phyloP scores from a whole-genome alignment of 2,888 invertebrate species.

The Octodonta nipae region DNA sequence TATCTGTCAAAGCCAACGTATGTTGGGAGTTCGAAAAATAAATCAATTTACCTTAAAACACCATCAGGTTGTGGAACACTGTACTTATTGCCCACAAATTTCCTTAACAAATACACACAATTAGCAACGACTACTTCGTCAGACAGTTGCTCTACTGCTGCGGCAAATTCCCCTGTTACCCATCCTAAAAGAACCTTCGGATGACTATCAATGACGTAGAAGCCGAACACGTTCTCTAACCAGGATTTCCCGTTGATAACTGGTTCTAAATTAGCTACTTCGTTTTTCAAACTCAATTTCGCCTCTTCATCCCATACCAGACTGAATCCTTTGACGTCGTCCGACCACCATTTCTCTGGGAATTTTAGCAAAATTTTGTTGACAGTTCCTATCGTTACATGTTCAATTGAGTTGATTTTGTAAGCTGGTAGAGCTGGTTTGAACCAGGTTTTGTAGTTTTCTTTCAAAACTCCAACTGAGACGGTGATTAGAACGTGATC shows the following conservation, averaged over 20 bases:
- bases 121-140: conserved; percentile 42
- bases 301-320: conserved; percentile 46
- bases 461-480: conserved; percentile 57
- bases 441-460: conserved; percentile 40
- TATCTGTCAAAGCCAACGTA: no score
- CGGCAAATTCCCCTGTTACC: conserved; percentile 51
- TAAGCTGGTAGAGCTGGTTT: conserved; percentile 40
- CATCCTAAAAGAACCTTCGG: conserved; percentile 53
- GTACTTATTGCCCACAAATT: conserved; percentile 40
- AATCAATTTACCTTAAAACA: conserved; percentile 23
- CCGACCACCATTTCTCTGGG: conserved; percentile 50
- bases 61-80: conserved; percentile 37
- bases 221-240: conserved; percentile 53
- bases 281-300: conserved; percentile 21
- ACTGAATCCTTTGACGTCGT: conserved; percentile 40
- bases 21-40: not conserved
- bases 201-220: conserved; percentile 51
- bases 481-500: conserved; percentile 55
- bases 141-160: conserved; percentile 45
- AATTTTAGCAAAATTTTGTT: conserved; percentile 56
- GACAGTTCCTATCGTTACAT: conserved; percentile 49
- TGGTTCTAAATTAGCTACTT: conserved; percentile 24
- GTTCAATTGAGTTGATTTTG: conserved; percentile 44
- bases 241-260: conserved; percentile 34
- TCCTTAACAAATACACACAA: conserved; percentile 39